Evolutionary conservation across 1,140 invertebrate species (phyloP), one percentile per base, ranked within the genome.

Genomic region (Listronotus oregonensis): DNA sequence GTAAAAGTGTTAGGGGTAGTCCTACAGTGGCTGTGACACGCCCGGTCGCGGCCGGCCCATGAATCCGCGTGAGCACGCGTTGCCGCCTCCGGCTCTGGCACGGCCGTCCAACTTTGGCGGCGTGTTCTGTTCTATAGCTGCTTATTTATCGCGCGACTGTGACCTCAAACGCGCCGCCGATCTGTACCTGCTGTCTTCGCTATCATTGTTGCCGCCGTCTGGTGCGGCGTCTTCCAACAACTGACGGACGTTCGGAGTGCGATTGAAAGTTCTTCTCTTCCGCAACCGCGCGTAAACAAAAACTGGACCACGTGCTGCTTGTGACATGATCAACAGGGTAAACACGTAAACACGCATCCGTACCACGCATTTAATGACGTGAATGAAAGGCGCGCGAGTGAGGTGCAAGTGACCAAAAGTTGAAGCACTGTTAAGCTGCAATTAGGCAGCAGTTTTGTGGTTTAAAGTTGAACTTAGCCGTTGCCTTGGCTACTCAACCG

Each of bases 131-230:
- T 77, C 75, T 77, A 72, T 74, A 75, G 75, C 70, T 73, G 75
- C 76, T 77, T 78, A 78, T 78, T 78, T 78, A 78, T 76, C 77
- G 75, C 68, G 75, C 72, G 77, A 71, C 77, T 73, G 75, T 72
- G 71, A 76, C 66, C 72, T 71, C 69, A 73, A 75, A 66, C 74
- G 75, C 74, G 76, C 72, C 69, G 68, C 43, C 56, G 10, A 42
- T 42, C 69, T 60, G 56, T 60, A 67, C 59, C 57, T 63, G 60
- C 64, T 40, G 64, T 51, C 40, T 42, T 55, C 12, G 52, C 54
- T 62, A 37, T 66, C 27, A 55, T 46, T 27, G n/a, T 43, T 56
- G 50, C 34, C 46, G 54, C 63, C 51, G 55, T 46, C 64, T 61
- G 46, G 43, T 40, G 44, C 51, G 40, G 18, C 55, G 56, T 43